Evolutionary conservation across 1,140 invertebrate genomes (phyloP).

Genomic region (Colletes latitarsis): DNA sequence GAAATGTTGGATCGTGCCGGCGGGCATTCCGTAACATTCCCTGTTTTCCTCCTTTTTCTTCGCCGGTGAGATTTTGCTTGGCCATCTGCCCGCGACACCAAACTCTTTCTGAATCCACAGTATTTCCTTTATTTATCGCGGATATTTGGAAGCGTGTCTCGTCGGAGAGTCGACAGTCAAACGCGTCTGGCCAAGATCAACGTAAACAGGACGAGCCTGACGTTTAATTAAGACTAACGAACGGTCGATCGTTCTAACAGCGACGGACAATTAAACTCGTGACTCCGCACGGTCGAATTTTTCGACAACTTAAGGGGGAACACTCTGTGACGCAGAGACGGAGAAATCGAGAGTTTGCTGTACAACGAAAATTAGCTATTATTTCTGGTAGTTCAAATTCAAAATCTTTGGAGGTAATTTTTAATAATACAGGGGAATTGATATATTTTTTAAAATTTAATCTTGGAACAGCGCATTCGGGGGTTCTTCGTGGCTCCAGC

Average conservation of each 20-base stretch:
- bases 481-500: too few relatives aligned
- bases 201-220: background rate
- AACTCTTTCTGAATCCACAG: slow-evolving; percentile 37
- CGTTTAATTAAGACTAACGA: slow-evolving; percentile 27
- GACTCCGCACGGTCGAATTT: too few relatives aligned
- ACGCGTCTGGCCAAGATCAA: background rate
- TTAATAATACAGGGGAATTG: too few relatives aligned
- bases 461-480: too few relatives aligned
- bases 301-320: too few relatives aligned
- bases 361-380: too few relatives aligned
- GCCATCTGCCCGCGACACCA: slow-evolving; percentile 35
- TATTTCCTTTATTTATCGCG: slow-evolving; percentile 4
- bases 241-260: background rate
- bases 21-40: slow-evolving; percentile 44
- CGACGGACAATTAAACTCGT: too few relatives aligned
- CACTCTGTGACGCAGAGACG: too few relatives aligned
- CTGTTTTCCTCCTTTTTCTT: background rate
- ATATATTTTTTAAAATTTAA: too few relatives aligned
- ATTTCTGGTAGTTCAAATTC: too few relatives aligned
- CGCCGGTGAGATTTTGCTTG: slow-evolving; percentile 37
- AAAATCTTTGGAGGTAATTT: too few relatives aligned
- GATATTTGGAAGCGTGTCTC: slow-evolving; percentile 3
- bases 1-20: slow-evolving; percentile 45
- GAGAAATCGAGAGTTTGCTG: too few relatives aligned
- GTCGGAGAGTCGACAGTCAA: background rate